phyloP scores from a whole-genome alignment of 2,888 invertebrate species.

The Pseudolycoriella hygida region DNA sequence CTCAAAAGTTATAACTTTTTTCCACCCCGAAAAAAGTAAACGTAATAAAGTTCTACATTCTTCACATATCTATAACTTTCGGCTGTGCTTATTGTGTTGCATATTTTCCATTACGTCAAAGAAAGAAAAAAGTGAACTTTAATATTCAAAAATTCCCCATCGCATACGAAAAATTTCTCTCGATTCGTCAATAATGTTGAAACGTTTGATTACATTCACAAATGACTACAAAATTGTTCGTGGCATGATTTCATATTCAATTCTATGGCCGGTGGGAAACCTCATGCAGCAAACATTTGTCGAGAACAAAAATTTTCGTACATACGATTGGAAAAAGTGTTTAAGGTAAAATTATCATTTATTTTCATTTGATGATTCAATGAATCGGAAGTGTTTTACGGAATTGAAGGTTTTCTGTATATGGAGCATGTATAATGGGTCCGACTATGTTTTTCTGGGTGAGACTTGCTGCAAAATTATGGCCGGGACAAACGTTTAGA shows the following conservation, averaged over 20 bases:
- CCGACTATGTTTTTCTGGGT: constrained; percentile 52
- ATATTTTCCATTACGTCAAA: too few species aligned
- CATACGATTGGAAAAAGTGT: constrained; percentile 37
- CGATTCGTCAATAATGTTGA: too few species aligned
- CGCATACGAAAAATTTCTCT: too few species aligned
- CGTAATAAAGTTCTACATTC: too few species aligned
- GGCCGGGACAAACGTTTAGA: constrained; percentile 26
- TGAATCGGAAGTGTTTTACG: neutral
- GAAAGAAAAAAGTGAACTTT: too few species aligned
- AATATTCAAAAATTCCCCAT: too few species aligned
- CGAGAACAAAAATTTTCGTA: constrained; percentile 31
- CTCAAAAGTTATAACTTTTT: too few species aligned
- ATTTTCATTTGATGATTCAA: neutral
- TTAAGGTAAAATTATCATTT: constrained; percentile 19
- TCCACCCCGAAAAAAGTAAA: too few species aligned
- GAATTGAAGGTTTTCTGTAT: constrained; percentile 38
- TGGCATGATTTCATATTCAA: constrained; percentile 39
- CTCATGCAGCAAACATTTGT: constrained; percentile 36
- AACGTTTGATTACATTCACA: neutral
- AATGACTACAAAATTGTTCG: constrained; percentile 32
- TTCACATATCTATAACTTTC: too few species aligned
- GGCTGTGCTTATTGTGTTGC: too few species aligned
- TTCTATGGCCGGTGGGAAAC: constrained; percentile 40
- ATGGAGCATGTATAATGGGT: constrained; percentile 45
- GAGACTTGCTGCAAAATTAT: constrained; percentile 35